Evolutionary conservation across 2,797 vertebrate genomes (phyloP).

Genomic region (Notoglanidium macrostoma): DNA sequence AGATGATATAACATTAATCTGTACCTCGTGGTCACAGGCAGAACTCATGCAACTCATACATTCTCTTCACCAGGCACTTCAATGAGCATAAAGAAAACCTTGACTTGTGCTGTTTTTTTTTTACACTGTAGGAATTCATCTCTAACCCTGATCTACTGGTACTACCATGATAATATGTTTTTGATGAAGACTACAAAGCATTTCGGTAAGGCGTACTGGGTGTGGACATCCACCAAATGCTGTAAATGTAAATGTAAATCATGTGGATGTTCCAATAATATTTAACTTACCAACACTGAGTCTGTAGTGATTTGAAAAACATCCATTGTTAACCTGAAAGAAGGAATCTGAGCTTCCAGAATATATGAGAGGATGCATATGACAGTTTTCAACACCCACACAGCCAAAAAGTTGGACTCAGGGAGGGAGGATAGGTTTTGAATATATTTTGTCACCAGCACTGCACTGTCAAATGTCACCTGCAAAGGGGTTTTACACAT

Average conservation of each 20-base stretch:
- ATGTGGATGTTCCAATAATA: background rate
- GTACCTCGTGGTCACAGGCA: background rate
- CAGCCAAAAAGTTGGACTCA: slow-evolving; percentile 49
- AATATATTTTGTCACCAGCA: slow-evolving; percentile 60
- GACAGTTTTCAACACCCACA: slow-evolving; percentile 55
- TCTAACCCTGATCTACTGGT: background rate
- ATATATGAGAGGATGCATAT: slow-evolving; percentile 69
- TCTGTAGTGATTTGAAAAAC: slow-evolving; percentile 67
- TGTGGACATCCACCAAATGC: background rate
- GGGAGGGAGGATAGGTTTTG: slow-evolving; percentile 49
- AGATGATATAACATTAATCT: background rate
- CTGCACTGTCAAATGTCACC: slow-evolving; percentile 71
- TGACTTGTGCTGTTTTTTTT: background rate
- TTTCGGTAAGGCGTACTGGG: background rate
- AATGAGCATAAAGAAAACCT: background rate
- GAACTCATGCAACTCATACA: background rate
- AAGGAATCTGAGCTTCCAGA: slow-evolving; percentile 62
- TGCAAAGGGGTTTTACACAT: slow-evolving; percentile 49
- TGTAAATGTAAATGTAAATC: background rate
- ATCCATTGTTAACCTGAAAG: slow-evolving; percentile 57
- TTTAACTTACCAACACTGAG: slow-evolving; percentile 75
- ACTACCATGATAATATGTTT: background rate
- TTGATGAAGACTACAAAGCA: no score
- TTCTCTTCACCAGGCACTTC: background rate
- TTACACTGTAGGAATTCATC: background rate